Conservation (phyloP, 1,140 invertebrate genomes). For the Himalopsyche phryganea region DNA sequence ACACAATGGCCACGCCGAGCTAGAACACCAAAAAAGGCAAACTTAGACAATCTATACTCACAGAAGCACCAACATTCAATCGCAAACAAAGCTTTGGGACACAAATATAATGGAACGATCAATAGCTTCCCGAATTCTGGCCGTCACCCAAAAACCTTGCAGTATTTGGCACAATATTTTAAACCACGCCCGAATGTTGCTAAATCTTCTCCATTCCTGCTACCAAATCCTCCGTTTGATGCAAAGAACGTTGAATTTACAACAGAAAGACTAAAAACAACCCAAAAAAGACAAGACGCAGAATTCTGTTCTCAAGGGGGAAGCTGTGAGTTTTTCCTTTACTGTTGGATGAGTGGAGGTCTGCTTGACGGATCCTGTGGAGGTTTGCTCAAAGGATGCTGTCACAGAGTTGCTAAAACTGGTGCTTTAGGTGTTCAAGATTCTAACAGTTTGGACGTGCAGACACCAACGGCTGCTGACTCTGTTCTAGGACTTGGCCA, state of each 20-base stretch:
- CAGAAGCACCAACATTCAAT: background rate
- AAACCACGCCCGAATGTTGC: constrained; percentile 8
- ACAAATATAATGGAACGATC: background rate
- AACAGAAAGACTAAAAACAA: constrained; percentile 4
- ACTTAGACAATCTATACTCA: too few species aligned
- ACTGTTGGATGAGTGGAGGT: constrained; percentile 88
- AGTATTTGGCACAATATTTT: constrained; percentile 23
- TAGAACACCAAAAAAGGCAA: too few species aligned
- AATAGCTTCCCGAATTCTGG: too few species aligned
- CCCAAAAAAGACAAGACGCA: constrained; percentile 43
- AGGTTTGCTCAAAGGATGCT: constrained; percentile 82
- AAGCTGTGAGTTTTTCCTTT: constrained; percentile 87
- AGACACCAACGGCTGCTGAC: constrained; percentile 36
- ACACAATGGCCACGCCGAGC: too few species aligned
- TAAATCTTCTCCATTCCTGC: constrained; percentile 4
- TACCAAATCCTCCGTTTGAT: constrained; percentile 13
- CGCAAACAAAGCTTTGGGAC: background rate
- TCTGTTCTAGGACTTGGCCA: constrained; percentile 18
- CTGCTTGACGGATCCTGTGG: constrained; percentile 82
- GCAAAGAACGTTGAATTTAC: constrained; percentile 11
- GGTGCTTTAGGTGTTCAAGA: constrained; percentile 63
- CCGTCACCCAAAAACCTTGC: constrained; percentile 23
- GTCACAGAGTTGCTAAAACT: constrained; percentile 72
- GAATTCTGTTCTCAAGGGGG: constrained; percentile 64
- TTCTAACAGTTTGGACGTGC: constrained; percentile 46